A percentile compares a stretch with the other conserved stretches of the same genome.
Evolutionary conservation across 2,797 vertebrate genomes (phyloP).

Genomic region (Etheostoma nigrum): DNA sequence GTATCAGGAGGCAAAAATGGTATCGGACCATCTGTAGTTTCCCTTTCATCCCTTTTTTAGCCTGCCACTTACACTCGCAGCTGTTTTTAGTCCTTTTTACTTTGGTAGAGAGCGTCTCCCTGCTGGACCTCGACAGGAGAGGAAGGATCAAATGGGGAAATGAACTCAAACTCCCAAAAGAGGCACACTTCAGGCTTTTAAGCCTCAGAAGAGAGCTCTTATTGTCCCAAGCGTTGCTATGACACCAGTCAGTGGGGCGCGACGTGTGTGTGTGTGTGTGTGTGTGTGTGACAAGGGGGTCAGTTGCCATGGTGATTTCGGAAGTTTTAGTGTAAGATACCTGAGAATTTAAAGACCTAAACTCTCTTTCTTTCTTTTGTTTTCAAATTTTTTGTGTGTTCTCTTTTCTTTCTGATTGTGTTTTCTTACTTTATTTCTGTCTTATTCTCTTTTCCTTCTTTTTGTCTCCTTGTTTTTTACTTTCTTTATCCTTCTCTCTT

Average conservation of each 20-base stretch:
- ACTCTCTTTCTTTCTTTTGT: background rate
- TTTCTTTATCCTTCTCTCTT: background rate
- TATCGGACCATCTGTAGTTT: background rate
- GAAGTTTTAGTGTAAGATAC: slow-evolving; percentile 61
- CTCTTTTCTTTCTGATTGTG: no score
- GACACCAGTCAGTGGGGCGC: slow-evolving; percentile 61
- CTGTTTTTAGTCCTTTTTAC: slow-evolving; percentile 42
- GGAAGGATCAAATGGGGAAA: slow-evolving; percentile 66
- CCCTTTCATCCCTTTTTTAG: slow-evolving; percentile 36
- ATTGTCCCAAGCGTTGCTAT: slow-evolving; percentile 73
- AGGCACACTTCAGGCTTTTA: slow-evolving; percentile 75
- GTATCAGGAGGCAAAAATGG: no score
- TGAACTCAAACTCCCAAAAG: slow-evolving; percentile 62
- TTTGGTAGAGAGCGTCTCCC: slow-evolving; percentile 29
- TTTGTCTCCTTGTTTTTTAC: background rate
- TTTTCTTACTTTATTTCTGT: no score
- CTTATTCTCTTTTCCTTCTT: no score
- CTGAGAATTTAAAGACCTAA: slow-evolving; percentile 46
- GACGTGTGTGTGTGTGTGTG: slow-evolving; percentile 9
- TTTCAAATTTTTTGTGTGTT: no score
- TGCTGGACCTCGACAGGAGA: slow-evolving; percentile 41
- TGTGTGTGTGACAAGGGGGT: slow-evolving; percentile 13
- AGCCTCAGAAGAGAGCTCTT: slow-evolving; percentile 56
- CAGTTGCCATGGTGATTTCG: slow-evolving; percentile 71
- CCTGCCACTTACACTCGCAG: slow-evolving; percentile 25